A percentile compares a stretch with the other conserved stretches of the same genome.
Evolutionary conservation across 2,797 vertebrate genomes (phyloP).

Genomic region (Neopelma chrysocephalum): DNA sequence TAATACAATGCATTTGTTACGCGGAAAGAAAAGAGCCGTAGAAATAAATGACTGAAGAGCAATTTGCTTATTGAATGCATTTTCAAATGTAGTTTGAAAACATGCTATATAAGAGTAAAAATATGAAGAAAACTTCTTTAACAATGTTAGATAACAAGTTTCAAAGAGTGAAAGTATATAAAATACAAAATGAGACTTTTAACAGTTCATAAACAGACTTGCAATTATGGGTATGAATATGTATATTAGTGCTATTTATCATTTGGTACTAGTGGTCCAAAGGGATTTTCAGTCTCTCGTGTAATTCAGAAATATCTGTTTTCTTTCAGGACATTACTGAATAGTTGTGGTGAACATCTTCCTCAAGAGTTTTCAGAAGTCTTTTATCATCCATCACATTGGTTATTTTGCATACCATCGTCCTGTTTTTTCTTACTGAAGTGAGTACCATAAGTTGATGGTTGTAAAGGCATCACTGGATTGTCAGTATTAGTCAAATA

Average conservation of each 20-base stretch:
- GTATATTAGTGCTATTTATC: neutral
- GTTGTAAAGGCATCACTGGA: neutral
- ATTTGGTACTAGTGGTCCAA: neutral
- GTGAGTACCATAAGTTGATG: conserved; percentile 65
- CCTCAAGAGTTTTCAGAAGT: conserved; percentile 43
- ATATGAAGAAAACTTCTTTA: neutral
- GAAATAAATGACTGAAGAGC: neutral
- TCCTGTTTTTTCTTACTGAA: conserved; percentile 72
- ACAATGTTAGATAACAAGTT: neutral
- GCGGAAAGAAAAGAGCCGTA: neutral
- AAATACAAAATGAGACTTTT: neutral
- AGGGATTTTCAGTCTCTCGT: neutral
- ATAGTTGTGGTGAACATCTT: conserved; percentile 44
- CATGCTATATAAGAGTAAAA: neutral
- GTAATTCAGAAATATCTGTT: neutral
- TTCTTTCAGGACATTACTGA: conserved; percentile 80
- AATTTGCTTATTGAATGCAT: neutral
- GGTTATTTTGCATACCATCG: conserved; percentile 84
- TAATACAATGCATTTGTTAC: neutral
- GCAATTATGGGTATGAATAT: neutral
- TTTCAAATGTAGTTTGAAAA: neutral
- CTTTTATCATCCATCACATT: conserved; percentile 72
- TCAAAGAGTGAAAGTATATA: neutral
- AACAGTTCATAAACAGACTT: neutral
- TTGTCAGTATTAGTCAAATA: neutral